A percentile compares a stretch with the other conserved stretches of the same genome.
phyloP scores from a whole-genome alignment of 1,140 invertebrate species.

The Bombus breviceps region DNA sequence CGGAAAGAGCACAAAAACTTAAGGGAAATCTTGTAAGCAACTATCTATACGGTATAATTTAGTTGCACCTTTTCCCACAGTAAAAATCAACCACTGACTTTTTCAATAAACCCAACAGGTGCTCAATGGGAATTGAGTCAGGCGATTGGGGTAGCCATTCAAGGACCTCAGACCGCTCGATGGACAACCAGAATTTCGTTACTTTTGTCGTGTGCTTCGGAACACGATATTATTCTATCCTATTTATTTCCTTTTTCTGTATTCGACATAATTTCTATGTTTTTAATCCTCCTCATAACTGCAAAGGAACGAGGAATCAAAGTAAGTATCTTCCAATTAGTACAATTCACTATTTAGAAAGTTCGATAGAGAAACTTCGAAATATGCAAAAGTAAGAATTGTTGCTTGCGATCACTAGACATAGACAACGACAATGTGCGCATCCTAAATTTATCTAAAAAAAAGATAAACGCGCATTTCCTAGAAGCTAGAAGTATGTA shows the following conservation, averaged over 20 bases:
- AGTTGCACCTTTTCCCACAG: background rate
- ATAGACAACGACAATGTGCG: background rate
- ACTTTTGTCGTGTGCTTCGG: background rate
- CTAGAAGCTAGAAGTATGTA: background rate
- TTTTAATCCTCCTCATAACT: background rate
- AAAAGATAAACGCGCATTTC: background rate
- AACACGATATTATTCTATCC: background rate
- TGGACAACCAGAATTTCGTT: background rate
- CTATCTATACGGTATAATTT: background rate
- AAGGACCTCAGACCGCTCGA: background rate
- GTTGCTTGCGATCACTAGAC: background rate
- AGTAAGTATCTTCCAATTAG: background rate
- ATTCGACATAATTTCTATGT: background rate
- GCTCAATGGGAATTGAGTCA: background rate
- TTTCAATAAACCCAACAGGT: background rate
- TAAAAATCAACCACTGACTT: background rate
- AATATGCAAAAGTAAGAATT: background rate
- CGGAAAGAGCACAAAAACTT: background rate
- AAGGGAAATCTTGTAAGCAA: background rate
- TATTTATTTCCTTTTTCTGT: too few relatives aligned
- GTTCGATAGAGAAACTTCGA: background rate
- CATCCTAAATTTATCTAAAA: background rate
- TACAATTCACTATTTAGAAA: too few relatives aligned
- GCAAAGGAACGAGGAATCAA: background rate
- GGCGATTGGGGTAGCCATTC: background rate